Evolutionary conservation across 2,888 invertebrate genomes (phyloP).

Genomic region (Hemicrepidius hirtus): DNA sequence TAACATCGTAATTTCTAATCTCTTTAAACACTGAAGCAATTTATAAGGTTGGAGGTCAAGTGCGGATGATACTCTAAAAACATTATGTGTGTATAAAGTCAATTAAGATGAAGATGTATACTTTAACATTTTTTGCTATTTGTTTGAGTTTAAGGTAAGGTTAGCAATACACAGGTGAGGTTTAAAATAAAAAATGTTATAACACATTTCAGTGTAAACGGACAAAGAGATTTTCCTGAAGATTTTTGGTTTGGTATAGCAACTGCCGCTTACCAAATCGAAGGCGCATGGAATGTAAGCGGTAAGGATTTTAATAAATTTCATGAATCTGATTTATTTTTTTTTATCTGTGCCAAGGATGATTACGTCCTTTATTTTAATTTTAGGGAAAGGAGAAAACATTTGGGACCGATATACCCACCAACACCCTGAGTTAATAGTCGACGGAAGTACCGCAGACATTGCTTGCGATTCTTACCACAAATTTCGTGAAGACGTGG

Average conservation of each 20-base stretch:
- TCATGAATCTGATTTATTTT: not conserved
- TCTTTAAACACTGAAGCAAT: too few relatives aligned
- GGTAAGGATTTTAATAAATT: conserved; percentile 53
- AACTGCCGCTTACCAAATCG: conserved; percentile 68
- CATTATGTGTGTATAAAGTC: too few relatives aligned
- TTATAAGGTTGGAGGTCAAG: too few relatives aligned
- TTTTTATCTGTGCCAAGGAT: not conserved
- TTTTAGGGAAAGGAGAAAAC: conserved; percentile 76
- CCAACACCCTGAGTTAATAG: conserved; percentile 72
- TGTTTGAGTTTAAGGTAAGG: too few relatives aligned
- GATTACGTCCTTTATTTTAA: not conserved
- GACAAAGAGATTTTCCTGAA: conserved; percentile 57
- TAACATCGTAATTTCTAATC: too few relatives aligned
- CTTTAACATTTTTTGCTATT: too few relatives aligned
- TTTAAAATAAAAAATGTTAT: too few relatives aligned
- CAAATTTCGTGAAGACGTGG: conserved; percentile 76
- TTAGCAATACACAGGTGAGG: too few relatives aligned
- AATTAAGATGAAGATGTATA: too few relatives aligned
- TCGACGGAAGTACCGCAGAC: conserved; percentile 76
- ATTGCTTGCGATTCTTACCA: conserved; percentile 81
- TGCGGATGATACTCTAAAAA: too few relatives aligned
- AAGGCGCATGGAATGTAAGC: conserved; percentile 68
- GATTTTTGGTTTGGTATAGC: conserved; percentile 66
- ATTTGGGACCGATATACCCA: conserved; percentile 83
- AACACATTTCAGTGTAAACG: not conserved